These are phyloP conservation scores for Anoura caudifer DNA, from an alignment of 2,113 vertebrate genomes.

Conservation along the genomic window DNA sequence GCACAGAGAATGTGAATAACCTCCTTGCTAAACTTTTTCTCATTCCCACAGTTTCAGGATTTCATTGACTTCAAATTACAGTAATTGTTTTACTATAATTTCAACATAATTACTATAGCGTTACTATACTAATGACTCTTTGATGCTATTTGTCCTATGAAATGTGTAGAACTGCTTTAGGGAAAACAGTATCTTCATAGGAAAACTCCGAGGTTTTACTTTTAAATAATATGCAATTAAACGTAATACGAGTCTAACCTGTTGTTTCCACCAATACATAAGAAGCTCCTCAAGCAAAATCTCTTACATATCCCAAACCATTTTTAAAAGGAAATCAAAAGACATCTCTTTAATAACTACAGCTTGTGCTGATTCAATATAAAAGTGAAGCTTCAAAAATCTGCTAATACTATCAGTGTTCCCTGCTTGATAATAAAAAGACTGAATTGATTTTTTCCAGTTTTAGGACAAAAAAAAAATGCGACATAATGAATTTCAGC, in stretches of 20 bases:
- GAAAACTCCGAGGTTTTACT: neutral
- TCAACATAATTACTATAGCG: neutral
- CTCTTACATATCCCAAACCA: neutral
- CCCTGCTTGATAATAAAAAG: conserved; percentile 54
- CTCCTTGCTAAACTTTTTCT: neutral
- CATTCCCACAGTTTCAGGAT: neutral
- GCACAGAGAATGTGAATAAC: neutral
- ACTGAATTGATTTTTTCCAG: conserved; percentile 28
- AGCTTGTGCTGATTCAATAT: neutral
- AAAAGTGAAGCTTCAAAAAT: conserved; percentile 27
- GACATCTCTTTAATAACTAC: neutral
- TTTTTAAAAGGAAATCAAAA: neutral
- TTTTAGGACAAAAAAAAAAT: conserved; percentile 65
- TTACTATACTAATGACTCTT: neutral
- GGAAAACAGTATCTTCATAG: neutral
- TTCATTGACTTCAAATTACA: neutral
- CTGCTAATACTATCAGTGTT: conserved; percentile 11
- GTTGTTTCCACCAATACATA: neutral
- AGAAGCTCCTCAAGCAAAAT: neutral
- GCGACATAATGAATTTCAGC: conserved; percentile 54
- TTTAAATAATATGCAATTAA: neutral
- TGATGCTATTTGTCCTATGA: neutral
- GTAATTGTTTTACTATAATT: neutral
- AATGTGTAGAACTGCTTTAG: neutral
- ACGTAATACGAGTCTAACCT: neutral